Evolutionary conservation across 2,797 vertebrate genomes (phyloP), one percentile per base, ranked within the genome.

Genomic region (Myotis findleyi): DNA sequence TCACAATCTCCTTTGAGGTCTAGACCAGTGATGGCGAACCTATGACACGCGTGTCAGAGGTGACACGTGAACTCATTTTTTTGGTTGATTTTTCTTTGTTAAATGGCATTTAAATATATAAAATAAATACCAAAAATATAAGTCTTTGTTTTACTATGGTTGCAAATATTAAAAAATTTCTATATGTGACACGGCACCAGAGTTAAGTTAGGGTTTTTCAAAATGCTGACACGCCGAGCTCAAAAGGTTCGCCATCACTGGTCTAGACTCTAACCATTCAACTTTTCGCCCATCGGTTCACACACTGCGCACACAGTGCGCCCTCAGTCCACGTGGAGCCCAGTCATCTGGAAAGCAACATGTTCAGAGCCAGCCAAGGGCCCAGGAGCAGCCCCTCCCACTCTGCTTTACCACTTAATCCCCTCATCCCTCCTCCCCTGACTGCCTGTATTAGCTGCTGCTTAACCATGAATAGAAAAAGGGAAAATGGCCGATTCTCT

Each of bases 401-500:
- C 55, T 88, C 72, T 27, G n/a, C 57, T 83, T 27, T 85, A 49
- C 73, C 55, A 41, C n/a, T 69, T 88, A 80, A 72, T 77, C 68
- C 64, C 82, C 79, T 94, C 89, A 53, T 62, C 18, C 44, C 33
- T 96, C n/a, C 73, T 95, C 75, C 57, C 55, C 8, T 20, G 10
- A n/a, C 64, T 71, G 57, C 79, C 72, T 87, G 86, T 69, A 41
- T 41, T 85, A 71, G 12, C 33, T 86, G 64, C 68, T 95, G 49
- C 73, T 75, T 33, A 87, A 33, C 36, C 59, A 59, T 36, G 30
- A 71, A 38, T 38, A 8, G 23, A 89, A 68, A 87, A 14, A 51
- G 21, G 55, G 38, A 69, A 80, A 55, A 55, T 16, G 95, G 71
- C 96, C 96, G 76, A 98, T 97, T 95, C 90, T 92, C 87, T 93